Conservation (phyloP, 2,888 invertebrate genomes). For the Microdon myrmicae region DNA sequence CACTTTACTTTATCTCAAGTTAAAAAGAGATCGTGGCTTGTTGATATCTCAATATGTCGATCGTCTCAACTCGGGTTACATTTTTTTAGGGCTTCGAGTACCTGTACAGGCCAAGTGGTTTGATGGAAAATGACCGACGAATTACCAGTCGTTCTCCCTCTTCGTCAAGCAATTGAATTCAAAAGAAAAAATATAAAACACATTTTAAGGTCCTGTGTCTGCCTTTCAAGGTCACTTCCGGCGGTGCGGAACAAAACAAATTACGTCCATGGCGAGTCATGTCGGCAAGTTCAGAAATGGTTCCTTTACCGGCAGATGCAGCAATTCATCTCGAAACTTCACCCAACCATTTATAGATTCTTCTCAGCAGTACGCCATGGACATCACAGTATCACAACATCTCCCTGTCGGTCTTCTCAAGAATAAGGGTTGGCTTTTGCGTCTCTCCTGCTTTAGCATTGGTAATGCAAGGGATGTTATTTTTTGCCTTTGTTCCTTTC, state of each 20-base stretch:
- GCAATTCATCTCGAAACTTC: no score
- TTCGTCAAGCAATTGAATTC: neutral
- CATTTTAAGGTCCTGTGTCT: neutral
- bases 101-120: no score
- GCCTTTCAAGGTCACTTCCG: constrained; percentile 31
- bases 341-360: neutral
- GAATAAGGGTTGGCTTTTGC: constrained; percentile 22
- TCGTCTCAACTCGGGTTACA: no score
- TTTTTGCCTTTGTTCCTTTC: constrained; percentile 8
- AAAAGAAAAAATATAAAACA: neutral
- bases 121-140: no score
- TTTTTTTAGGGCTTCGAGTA: no score
- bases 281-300: neutral
- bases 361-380: constrained; percentile 13
- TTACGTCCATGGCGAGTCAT: neutral
- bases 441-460: neutral
- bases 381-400: constrained; percentile 1
- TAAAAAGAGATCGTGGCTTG: no score
- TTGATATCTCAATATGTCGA: no score
- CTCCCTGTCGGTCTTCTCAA: neutral
- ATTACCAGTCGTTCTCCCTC: no score
- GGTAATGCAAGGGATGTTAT: constrained; percentile 22
- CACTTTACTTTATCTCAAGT: no score
- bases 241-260: neutral
- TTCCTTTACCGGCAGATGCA: neutral